These are phyloP conservation scores for Styela plicata DNA, from an alignment of 23 tunicate species.

Conservation along the genomic window DNA sequence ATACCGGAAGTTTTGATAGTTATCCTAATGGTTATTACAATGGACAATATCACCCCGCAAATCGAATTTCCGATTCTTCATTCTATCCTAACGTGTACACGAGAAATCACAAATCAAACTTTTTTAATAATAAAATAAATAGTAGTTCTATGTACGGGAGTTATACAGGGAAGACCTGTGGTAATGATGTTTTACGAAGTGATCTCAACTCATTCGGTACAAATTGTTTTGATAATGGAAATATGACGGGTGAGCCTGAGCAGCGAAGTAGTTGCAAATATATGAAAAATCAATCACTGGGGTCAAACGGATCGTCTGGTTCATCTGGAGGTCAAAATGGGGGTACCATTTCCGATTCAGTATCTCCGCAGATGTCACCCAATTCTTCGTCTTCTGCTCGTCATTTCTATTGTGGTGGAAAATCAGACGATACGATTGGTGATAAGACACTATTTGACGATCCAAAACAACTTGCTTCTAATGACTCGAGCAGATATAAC, in stretches of 20 bases:
- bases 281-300: constrained; percentile 2
- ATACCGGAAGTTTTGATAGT: constrained; percentile 6
- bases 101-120: background rate
- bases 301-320: constrained; percentile 19
- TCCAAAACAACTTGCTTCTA: background rate
- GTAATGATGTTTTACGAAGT: background rate
- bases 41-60: constrained; percentile 45
- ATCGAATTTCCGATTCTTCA: constrained; percentile 45
- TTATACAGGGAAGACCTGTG: background rate
- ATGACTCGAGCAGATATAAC: background rate
- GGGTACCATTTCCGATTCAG: constrained; percentile 15
- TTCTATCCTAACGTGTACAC: constrained; percentile 29
- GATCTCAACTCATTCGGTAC: constrained; percentile 8
- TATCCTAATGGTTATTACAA: constrained; percentile 35
- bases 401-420: background rate
- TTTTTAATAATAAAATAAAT: background rate
- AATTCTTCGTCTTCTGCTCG: background rate
- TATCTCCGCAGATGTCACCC: constrained; percentile 12
- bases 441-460: background rate
- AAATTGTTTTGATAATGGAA: background rate
- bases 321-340: constrained; percentile 10
- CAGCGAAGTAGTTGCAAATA: constrained; percentile 24
- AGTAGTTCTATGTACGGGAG: background rate
- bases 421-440: background rate
- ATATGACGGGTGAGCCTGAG: background rate